These are phyloP conservation scores for Chelonoidis abingdonii DNA, from an alignment of 2,113 vertebrate species.

Conservation along the genomic window DNA sequence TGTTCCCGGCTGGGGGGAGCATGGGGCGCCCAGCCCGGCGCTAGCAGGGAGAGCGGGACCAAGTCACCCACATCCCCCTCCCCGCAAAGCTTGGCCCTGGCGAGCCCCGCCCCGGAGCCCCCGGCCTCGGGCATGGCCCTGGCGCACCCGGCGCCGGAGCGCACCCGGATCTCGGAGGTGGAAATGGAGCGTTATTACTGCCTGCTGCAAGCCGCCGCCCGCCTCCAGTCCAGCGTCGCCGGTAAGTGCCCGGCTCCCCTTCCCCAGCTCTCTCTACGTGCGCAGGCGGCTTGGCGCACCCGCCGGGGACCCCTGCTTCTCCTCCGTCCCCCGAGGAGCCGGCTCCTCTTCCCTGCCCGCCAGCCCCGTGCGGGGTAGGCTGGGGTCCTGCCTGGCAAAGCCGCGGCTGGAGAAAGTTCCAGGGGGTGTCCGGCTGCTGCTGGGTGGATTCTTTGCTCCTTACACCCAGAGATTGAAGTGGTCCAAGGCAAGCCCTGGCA, in stretches of 20 bases:
- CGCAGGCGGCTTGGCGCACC: background rate
- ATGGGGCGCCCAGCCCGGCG: background rate
- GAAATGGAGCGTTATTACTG: conserved; percentile 87
- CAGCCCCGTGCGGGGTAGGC: fast-evolving
- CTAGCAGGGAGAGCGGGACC: background rate
- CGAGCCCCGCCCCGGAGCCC: background rate
- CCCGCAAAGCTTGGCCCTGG: background rate
- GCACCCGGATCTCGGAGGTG: conserved; percentile 68
- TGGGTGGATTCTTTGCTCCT: background rate
- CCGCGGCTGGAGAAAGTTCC: background rate
- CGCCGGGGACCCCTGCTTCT: background rate
- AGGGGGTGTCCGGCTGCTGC: background rate
- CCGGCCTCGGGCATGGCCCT: conserved; percentile 32
- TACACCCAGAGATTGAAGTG: fast-evolving
- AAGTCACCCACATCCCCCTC: background rate
- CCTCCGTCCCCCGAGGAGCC: background rate
- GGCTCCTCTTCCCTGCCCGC: background rate
- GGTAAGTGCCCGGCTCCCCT: conserved; percentile 76
- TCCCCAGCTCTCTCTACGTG: background rate
- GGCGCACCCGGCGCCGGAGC: conserved; percentile 73
- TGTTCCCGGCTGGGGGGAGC: background rate
- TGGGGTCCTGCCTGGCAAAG: background rate
- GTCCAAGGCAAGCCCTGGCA: background rate
- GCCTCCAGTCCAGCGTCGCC: conserved; percentile 82
- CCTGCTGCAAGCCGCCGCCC: conserved; percentile 84